Conservation (phyloP, 2,888 invertebrate genomes). For the Drosophila kambysellisi region DNA sequence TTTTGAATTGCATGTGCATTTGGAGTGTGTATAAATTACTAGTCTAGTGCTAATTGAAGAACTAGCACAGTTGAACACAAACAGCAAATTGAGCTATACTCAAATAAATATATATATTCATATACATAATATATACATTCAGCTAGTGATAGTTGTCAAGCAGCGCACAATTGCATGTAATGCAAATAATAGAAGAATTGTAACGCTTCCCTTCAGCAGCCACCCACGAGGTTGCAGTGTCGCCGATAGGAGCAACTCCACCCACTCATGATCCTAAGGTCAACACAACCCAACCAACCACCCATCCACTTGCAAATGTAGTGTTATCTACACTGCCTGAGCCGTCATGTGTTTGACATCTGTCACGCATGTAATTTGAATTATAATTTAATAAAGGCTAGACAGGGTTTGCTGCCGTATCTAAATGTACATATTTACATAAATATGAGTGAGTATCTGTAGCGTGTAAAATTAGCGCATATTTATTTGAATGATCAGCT, state of each 20-base stretch:
- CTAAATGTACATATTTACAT: background rate
- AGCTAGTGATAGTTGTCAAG: constrained; percentile 12
- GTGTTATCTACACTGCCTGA: constrained; percentile 51
- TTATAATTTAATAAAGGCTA: constrained; percentile 67
- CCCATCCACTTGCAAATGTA: constrained; percentile 1
- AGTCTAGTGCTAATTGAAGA: constrained; percentile 63
- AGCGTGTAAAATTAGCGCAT: background rate
- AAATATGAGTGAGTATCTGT: constrained; percentile 1
- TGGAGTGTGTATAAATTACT: constrained; percentile 36
- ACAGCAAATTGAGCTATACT: constrained; percentile 19
- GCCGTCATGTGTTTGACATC: constrained; percentile 61
- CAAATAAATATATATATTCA: background rate
- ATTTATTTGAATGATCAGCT: constrained; percentile 20
- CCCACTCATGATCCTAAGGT: constrained; percentile 12
- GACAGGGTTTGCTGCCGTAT: constrained; percentile 9
- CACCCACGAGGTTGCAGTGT: constrained; percentile 17
- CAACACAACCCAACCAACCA: background rate
- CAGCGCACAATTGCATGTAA: constrained; percentile 50
- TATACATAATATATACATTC: background rate
- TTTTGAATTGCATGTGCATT: constrained; percentile 12
- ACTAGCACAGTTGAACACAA: constrained; percentile 51
- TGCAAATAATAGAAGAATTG: constrained; percentile 62
- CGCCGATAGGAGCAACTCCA: constrained; percentile 35
- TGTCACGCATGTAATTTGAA: constrained; percentile 74
- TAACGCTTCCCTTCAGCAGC: constrained; percentile 12